Base-by-base conservation (phyloP, 2,113 vertebrate genomes). In the Balaeniceps rex region DNA sequence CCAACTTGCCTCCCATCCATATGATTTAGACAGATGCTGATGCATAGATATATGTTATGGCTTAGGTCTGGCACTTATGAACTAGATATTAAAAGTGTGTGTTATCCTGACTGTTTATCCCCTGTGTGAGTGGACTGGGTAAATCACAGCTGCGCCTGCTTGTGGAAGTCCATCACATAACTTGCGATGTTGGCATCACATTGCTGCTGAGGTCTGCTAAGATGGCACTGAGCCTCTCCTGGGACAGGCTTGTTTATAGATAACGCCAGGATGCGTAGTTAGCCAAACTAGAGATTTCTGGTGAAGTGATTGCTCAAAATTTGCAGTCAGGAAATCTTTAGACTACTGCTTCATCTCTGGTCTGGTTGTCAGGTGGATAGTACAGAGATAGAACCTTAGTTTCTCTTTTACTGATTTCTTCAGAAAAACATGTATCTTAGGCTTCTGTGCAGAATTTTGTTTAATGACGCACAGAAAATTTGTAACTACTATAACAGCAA, bases 111-210 rank as follows among this genome's bases (percentile, higher is more conserved):
- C n/a, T 22, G 13, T n/a, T 75, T 54, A 47, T 55, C 12, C 28
- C 12, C 44, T 36, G 18, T 6, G 25, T 54, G 42, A 75, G n/a
- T 17, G 25, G n/a, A 19, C 15, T 44, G n/a, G 54, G 47, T 36
- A 44, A 61, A 57, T 19, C 68, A 12, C 61, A 63, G 68, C n/a
- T 1, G 12, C 66, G 38, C 46, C 63, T 81, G 61, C 25, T 29
- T 0, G 1, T 33, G 22, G 23, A 79, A 51, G 33, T 49, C 47
- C 10, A 22, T 57, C 9, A 4, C 4, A 3, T 34, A 25, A 34
- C 19, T 57, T 76, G 31, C 3, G 0, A 6, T 34, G 44, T 60
- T 31, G 58, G 38, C 44, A 60, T 40, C 21, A 9, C 5, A 3
- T 24, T 47, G 47, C 61, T 63, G 61, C 28, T 63, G 40, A 72